Percentiles rank a stretch among this genome's conserved stretches.
These are phyloP conservation scores for Thaleichthys pacificus DNA, from an alignment of 2,797 vertebrate genomes.

Conservation along the genomic window DNA sequence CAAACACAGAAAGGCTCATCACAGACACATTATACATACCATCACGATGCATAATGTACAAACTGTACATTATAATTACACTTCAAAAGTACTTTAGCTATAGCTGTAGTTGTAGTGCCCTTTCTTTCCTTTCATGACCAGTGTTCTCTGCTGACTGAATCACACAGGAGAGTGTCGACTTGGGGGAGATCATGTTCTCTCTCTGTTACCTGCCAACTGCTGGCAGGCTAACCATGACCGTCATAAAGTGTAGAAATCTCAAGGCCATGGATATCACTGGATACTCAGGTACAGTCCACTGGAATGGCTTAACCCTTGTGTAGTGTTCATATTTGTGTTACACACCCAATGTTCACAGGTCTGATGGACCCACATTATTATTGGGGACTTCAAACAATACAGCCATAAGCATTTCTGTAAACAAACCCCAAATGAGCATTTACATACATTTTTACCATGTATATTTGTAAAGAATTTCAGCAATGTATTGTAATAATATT, in stretches of 20 bases:
- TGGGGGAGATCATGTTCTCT: slow-evolving; percentile 90
- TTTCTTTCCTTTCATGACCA: background rate
- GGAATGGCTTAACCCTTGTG: background rate
- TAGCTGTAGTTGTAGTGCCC: background rate
- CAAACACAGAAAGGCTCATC: no score
- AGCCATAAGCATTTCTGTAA: no score
- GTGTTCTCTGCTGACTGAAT: slow-evolving; percentile 2
- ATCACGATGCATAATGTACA: no score
- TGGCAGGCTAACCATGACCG: slow-evolving; percentile 84
- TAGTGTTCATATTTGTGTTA: background rate
- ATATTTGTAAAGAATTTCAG: no score
- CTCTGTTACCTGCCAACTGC: slow-evolving; percentile 89
- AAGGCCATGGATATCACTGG: slow-evolving; percentile 93
- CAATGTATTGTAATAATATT: no score
- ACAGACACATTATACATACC: no score
- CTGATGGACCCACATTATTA: no score
- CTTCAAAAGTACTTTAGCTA: background rate
- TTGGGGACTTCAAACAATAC: no score
- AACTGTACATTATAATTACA: background rate
- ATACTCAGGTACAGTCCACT: slow-evolving; percentile 77
- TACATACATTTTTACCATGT: no score
- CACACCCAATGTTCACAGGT: background rate
- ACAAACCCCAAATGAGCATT: no score
- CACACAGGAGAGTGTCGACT: slow-evolving; percentile 84
- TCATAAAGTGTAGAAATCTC: slow-evolving; percentile 88